Percentiles rank a stretch among this genome's conserved stretches.
These are phyloP conservation scores for Amphiprion ocellaris DNA, from an alignment of 2,113 vertebrate genomes.

Conservation along the genomic window DNA sequence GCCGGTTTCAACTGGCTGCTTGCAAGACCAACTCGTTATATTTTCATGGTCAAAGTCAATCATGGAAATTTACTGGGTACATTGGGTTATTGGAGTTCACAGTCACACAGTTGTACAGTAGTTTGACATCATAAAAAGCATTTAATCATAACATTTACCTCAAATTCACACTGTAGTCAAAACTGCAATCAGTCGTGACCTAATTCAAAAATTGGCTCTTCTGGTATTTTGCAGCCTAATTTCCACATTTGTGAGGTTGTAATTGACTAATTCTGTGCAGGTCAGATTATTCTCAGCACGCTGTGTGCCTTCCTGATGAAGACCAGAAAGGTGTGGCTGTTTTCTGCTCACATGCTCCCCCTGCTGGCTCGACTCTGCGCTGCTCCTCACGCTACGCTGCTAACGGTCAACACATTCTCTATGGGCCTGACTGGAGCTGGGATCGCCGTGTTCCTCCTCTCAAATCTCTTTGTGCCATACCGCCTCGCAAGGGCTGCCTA, in stretches of 20 bases:
- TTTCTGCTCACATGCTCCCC: conserved; percentile 86
- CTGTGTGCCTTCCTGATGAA: conserved; percentile 89
- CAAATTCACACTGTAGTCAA: too few species aligned
- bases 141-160: too few species aligned
- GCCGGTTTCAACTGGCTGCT: too few species aligned
- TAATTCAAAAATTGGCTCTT: too few species aligned
- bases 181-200: too few species aligned
- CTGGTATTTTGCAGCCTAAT: too few species aligned
- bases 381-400: conserved; percentile 70
- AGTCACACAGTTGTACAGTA: too few species aligned
- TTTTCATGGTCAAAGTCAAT: too few species aligned
- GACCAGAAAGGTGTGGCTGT: conserved; percentile 87
- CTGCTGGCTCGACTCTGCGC: conserved; percentile 83
- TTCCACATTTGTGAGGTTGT: not conserved
- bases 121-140: too few species aligned
- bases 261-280: conserved; percentile 60
- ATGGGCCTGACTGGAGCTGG: conserved; percentile 76
- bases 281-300: conserved; percentile 86
- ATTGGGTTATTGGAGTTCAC: too few species aligned
- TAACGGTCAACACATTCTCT: conserved; percentile 78
- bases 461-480: conserved; percentile 84
- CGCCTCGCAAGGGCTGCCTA: conserved; percentile 79
- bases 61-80: too few species aligned
- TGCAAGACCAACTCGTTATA: too few species aligned
- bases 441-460: conserved; percentile 76